These are phyloP conservation scores for Sylvicola cinctus DNA, from an alignment of 2,888 invertebrate species.

Conservation along the genomic window DNA sequence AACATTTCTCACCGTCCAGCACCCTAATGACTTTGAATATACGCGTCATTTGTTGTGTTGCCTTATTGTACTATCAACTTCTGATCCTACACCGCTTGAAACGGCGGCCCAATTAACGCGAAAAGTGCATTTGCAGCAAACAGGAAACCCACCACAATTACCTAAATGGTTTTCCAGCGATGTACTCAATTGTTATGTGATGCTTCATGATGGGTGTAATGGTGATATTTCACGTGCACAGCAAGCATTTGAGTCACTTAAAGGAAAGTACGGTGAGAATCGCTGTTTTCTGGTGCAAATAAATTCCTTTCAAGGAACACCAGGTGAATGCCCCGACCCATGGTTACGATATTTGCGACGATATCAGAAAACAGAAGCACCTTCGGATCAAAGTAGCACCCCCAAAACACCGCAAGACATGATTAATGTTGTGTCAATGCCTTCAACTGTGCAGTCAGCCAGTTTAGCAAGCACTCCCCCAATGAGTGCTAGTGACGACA, in stretches of 20 bases:
- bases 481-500: constrained; percentile 14
- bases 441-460: constrained; percentile 20
- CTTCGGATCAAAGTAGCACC: constrained; percentile 28
- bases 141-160: constrained; percentile 50
- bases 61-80: constrained; percentile 50
- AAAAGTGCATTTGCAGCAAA: constrained; percentile 59
- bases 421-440: constrained; percentile 24
- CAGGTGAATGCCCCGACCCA: constrained; percentile 50
- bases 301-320: constrained; percentile 53
- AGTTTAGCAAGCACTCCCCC: constrained; percentile 10
- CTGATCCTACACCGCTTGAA: constrained; percentile 59
- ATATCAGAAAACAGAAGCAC: constrained; percentile 26
- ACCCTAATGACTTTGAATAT: constrained; percentile 90
- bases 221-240: constrained; percentile 50
- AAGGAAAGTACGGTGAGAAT: constrained; percentile 65
- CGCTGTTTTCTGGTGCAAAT: constrained; percentile 79
- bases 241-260: constrained; percentile 61
- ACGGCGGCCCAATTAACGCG: constrained; percentile 62
- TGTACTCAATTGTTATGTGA: constrained; percentile 70
- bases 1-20: constrained; percentile 69
- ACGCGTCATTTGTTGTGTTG: constrained; percentile 75
- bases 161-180: constrained; percentile 67
- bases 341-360: constrained; percentile 64
- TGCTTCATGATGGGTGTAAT: constrained; percentile 73
- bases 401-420: constrained; percentile 35